These are phyloP conservation scores for Zeus faber DNA, from an alignment of 2,113 vertebrate species.

Conservation along the genomic window DNA sequence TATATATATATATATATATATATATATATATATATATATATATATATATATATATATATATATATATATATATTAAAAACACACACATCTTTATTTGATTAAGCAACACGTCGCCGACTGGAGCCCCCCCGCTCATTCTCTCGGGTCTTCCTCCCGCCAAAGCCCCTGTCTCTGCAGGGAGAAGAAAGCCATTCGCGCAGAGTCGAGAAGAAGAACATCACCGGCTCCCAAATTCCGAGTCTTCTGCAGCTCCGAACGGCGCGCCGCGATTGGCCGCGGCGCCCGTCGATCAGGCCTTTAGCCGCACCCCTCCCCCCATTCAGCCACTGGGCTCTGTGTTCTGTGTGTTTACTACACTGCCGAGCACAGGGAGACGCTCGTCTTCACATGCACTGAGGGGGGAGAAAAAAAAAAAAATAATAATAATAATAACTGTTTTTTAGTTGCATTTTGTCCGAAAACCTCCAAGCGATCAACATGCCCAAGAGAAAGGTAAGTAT, in stretches of 20 bases:
- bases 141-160: conserved; percentile 51
- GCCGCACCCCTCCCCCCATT: conserved; percentile 80
- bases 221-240: conserved; percentile 76
- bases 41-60: too few relatives aligned
- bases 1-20: too few relatives aligned
- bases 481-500: conserved; percentile 84
- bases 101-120: conserved; percentile 38
- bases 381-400: conserved; percentile 76
- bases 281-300: conserved; percentile 73
- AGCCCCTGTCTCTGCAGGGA: conserved; percentile 54
- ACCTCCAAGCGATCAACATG: conserved; percentile 74
- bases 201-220: conserved; percentile 68
- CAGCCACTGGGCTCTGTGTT: conserved; percentile 78
- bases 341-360: conserved; percentile 83
- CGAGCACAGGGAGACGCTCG: conserved; percentile 77
- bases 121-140: conserved; percentile 28
- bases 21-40: too few relatives aligned
- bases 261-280: conserved; percentile 66
- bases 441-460: conserved; percentile 65
- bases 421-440: too few relatives aligned
- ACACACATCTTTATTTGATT: conserved; percentile 4
- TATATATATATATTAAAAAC: background rate
- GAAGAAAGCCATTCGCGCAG: conserved; percentile 72
- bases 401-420: conserved; percentile 62
- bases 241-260: conserved; percentile 63